Base-by-base conservation (phyloP, 1,140 invertebrate genomes). In the Drosophila tani region DNA sequence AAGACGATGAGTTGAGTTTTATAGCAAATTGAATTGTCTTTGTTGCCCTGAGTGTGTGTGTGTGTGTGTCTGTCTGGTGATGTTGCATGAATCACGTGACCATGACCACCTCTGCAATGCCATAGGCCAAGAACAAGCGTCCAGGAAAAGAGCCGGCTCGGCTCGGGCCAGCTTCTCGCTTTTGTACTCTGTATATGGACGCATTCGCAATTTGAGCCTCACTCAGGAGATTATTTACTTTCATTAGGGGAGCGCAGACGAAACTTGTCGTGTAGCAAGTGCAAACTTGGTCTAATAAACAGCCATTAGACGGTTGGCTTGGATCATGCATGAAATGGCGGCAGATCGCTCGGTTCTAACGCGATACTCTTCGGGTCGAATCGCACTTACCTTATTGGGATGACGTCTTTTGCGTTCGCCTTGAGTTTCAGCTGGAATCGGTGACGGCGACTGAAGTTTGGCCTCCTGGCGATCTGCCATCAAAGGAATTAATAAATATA, bases 381-480 rank as follows among this genome's bases (percentile, higher is more conserved):
- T 50, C 19, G 21, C 58, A 53, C 91, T 81, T 55, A 92, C 91
- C 79, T 92, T 92, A 74, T 91, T 79, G 57, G 76, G 77, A 67
- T 70, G 59, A 12, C 91, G 86, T 67, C 91, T 64, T 32, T 92
- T 92, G 17, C 81, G 74, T 65, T 92, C 91, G 67, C 46, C 32
- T 58, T 70, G 60, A 17, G 27, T 17, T 40, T 62, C 53, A 12
- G 29, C 19, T 15, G 85, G 66, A 17, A 75, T 38, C 9, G 65
- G 65, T 5, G 82, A 67, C n/a, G 53, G 59, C 19, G 65, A 49
- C 43, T 90, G 86, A n/a, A 82, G 47, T 79, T 95, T 94, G 5
- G 94, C 94, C 76, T 94, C 94, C 83, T 95, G 94, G 12, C 94
- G 94, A 93, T 95, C 95, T 95, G 76, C 65, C 78, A 92, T 65